Evolutionary conservation across 2,888 invertebrate species (phyloP).

Genomic region (Gasteruption jaculator): DNA sequence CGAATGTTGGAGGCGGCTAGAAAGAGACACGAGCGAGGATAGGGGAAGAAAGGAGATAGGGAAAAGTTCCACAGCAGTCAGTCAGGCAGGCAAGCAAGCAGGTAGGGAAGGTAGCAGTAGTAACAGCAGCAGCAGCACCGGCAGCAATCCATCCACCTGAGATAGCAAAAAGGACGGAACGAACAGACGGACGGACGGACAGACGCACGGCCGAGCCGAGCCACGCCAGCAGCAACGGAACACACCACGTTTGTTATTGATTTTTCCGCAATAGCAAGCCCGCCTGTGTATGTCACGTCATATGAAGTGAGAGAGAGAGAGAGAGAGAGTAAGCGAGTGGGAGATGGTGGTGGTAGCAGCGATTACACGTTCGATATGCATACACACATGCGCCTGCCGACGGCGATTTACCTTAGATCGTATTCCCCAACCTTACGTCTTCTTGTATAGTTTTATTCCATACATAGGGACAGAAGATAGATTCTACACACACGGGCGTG

Average conservation of each 20-base stretch:
- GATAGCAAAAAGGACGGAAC: no score
- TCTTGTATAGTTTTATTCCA: no score
- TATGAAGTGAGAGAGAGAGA: slow-evolving; percentile 27
- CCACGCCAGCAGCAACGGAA: no score
- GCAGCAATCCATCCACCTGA: no score
- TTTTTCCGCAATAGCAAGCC: slow-evolving; percentile 45
- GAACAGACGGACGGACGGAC: slow-evolving; percentile 21
- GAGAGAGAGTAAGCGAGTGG: slow-evolving; percentile 6
- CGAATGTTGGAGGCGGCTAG: slow-evolving; percentile 1
- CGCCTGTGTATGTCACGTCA: slow-evolving; percentile 37
- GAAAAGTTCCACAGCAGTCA: no score
- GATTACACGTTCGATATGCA: no score
- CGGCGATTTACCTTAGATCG: slow-evolving; percentile 8
- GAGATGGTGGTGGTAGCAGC: slow-evolving; percentile 15
- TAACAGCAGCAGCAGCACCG: slow-evolving; percentile 6
- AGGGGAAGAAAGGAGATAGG: slow-evolving; percentile 22
- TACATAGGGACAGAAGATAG: no score
- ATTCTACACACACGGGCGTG: no score
- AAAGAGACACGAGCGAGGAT: slow-evolving; percentile 14
- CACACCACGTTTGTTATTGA: slow-evolving; percentile 49
- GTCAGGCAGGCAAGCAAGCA: no score
- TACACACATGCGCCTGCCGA: slow-evolving; percentile 22
- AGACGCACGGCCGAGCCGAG: slow-evolving; percentile 39
- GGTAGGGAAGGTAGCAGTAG: background rate
- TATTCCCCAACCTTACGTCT: no score